Evolutionary conservation across 1,140 invertebrate species (phyloP), one percentile per base, ranked within the genome.

Genomic region (Drosophila azteca): DNA sequence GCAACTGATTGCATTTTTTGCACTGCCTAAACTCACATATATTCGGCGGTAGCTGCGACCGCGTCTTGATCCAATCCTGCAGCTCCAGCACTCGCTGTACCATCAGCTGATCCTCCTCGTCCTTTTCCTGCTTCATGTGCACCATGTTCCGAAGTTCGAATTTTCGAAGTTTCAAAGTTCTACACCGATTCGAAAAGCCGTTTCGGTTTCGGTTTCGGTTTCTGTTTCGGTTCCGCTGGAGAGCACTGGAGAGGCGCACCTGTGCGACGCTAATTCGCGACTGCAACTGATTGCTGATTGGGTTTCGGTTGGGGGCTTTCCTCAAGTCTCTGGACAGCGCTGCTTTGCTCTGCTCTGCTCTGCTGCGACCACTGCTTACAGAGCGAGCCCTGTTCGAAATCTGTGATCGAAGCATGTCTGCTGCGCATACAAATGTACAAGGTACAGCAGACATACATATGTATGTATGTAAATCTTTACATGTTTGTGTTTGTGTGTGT

Each of bases 1-100:
- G 45, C 45, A 48, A 48, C 15, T 48, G 20, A 22, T 46, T 31
- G 24, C 24, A 9, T 22, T 52, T 13, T 17, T 13, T 17, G 3
- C 24, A 26, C 24, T 26, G 11, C 60, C 17, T 20, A 20, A 20
- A 91, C 92, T 93, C 93, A 96, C 95, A 95, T 70, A 95, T 94
- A 66, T 95, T 95, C 48, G 94, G 92, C 0, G 95, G 96, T 22
- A 97, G 92, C 92, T 97, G 95, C 0, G 95, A 94, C 77, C 96
- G 95, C 63, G 94, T 94, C n/a, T 91, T 85, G 0, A 96, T 91
- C 96, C 96, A 96, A 35, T 95, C 94, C 78, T 95, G 95, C 43
- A 97, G 94, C 6, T 93, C 92, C 15, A 57, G 44, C 15, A 87
- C 54, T 48, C 74, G 62, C 55, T 93, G 91, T 20, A 95, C 77